Evolutionary conservation across 35 echinoderm and acorn worm genomes (phyloP).

Genomic region (Stichopus chloronotus): DNA sequence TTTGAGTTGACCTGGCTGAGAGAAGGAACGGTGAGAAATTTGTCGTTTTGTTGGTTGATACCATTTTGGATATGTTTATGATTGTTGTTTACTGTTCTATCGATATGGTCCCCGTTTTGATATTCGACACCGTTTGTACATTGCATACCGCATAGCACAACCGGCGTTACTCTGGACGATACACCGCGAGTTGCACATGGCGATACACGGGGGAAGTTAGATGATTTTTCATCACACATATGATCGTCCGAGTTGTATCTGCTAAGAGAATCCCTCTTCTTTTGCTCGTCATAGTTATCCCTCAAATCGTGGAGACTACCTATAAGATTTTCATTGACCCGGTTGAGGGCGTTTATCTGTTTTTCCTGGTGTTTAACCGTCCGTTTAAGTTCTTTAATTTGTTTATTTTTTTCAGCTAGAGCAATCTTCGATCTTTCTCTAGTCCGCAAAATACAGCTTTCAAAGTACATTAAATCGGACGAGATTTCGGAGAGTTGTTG

Average conservation of each 20-base stretch:
- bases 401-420: slow-evolving; percentile 38
- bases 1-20: not conserved
- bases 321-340: slow-evolving; percentile 75
- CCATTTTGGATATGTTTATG: not conserved
- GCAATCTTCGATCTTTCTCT: slow-evolving; percentile 42
- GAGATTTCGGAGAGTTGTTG: slow-evolving; percentile 72
- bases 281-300: not conserved
- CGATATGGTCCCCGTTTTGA: not conserved
- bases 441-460: slow-evolving; percentile 70
- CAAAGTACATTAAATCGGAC: slow-evolving; percentile 83
- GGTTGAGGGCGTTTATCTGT: slow-evolving; percentile 85
- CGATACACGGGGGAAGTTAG: no score
- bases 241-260: slow-evolving; percentile 46
- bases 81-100: not conserved
- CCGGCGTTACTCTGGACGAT: no score
- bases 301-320: slow-evolving; percentile 69
- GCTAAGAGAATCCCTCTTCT: not conserved
- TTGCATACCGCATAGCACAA: no score
- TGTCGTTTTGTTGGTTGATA: not conserved
- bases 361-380: slow-evolving; percentile 68
- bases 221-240: not conserved
- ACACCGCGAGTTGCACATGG: no score
- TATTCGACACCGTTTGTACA: no score
- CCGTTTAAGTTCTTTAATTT: slow-evolving; percentile 67
- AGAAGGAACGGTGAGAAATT: not conserved